Evolutionary conservation across 1,140 invertebrate species (phyloP).

Genomic region (Dysdera silvatica): DNA sequence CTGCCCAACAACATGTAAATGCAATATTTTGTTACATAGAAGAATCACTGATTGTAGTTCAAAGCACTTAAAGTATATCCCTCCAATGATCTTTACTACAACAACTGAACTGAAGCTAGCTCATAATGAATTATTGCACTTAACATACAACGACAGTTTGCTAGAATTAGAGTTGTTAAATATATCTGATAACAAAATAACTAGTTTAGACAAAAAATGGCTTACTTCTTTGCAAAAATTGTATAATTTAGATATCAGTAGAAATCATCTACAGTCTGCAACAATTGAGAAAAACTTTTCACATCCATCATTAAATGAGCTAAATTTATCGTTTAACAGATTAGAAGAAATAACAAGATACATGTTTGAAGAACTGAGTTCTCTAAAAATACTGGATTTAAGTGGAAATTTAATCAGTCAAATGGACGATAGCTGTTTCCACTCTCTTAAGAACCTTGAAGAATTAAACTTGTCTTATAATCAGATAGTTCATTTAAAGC

Average conservation of each 20-base stretch:
- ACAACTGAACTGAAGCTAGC: slow-evolving; percentile 2
- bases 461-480: slow-evolving; percentile 23
- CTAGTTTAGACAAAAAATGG: not conserved
- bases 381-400: slow-evolving; percentile 19
- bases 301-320: not conserved
- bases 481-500: slow-evolving; percentile 12
- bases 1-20: slow-evolving; percentile 1
- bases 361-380: slow-evolving; percentile 5
- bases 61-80: not conserved
- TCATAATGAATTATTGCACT: slow-evolving; percentile 16
- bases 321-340: slow-evolving; percentile 21
- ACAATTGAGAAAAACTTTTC: not conserved
- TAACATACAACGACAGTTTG: slow-evolving; percentile 2
- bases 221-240: not conserved
- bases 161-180: not conserved
- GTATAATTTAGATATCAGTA: slow-evolving; percentile 10
- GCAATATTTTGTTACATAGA: not conserved
- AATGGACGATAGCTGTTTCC: slow-evolving; percentile 12
- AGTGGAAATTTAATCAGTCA: slow-evolving; percentile 22
- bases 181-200: slow-evolving; percentile 14
- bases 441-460: not conserved
- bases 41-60: not conserved
- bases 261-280: not conserved
- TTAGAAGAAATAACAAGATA: not conserved
- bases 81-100: not conserved